These are phyloP conservation scores for Pristis pectinata DNA, from an alignment of 2,797 vertebrate species.

Conservation along the genomic window DNA sequence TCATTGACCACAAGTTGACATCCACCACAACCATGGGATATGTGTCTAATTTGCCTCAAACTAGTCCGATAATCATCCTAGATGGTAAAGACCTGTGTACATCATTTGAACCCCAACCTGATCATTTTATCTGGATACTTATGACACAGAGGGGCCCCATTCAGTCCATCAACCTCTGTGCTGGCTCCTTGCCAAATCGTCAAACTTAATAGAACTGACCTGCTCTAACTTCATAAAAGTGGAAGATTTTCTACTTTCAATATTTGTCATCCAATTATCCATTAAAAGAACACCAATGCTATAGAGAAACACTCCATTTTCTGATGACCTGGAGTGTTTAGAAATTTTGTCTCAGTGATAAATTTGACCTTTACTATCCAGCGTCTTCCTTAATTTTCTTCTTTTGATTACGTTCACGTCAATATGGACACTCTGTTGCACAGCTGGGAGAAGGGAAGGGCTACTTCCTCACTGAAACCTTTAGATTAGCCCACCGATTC, in stretches of 20 bases:
- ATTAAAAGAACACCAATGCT: background rate
- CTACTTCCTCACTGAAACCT: too few relatives aligned
- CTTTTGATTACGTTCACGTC: too few relatives aligned
- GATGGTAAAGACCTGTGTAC: background rate
- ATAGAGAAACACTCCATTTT: background rate
- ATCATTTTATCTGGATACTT: too few relatives aligned
- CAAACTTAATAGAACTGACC: background rate
- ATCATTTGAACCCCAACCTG: background rate
- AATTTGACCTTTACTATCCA: background rate
- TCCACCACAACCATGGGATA: background rate
- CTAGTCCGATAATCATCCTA: background rate
- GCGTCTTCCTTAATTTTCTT: background rate
- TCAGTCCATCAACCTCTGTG: background rate
- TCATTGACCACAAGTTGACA: background rate
- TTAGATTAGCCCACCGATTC: background rate
- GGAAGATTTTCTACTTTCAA: background rate
- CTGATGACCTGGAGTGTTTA: background rate
- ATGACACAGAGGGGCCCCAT: background rate
- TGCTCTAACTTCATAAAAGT: background rate
- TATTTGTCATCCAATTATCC: background rate
- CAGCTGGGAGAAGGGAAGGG: too few relatives aligned
- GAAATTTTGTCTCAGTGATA: background rate
- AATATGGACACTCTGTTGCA: too few relatives aligned
- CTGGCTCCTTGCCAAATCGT: background rate
- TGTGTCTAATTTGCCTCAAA: background rate